Evolutionary conservation across 2,888 invertebrate species (phyloP), one percentile per base, ranked within the genome.

Genomic region (Entomobrya proxima): DNA sequence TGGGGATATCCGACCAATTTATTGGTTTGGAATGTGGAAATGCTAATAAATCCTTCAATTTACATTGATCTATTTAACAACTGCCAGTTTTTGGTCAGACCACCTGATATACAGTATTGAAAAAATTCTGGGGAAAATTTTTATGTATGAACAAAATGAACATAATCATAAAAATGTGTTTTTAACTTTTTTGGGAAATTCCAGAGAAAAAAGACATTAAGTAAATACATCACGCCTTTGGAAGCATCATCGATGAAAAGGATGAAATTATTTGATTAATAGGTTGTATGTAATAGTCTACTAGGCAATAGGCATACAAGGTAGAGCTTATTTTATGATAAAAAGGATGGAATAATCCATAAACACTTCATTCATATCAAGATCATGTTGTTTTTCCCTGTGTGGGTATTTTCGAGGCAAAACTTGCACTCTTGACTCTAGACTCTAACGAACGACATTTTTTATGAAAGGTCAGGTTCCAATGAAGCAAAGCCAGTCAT

Each of bases 161-260:
- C 21, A 5, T 52, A 24, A 6, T 27, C 13, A 27, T 27, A 18
- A 11, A n/a, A 55, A 55, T 55, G 24, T 55, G 55, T 55, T 55
- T 55, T 27, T 55, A 3, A 27, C 24, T 27, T 11, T 5, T 69
- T 74, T 74, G 15, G 74, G 74, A 74, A 72, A 74, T 27, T 47
- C 74, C 74, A 74, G 74, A 32, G 37, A 21, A 2, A 55, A 55
- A 67, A 67, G n/a, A n/a, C n/a, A n/a, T n/a, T n/a, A n/a, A n/a
- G 37, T 6, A 21, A 37, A 67, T 37, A 35, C 9, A 6, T 15
- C 64, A 64, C 35, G 35, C 35, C 11, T 35, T 7, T 7, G n/a
- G n/a, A n/a, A n/a, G 13, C 55, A 55, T 11, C 24, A 27, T 27
- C 2, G 11, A 18, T 9, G 7, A 7, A 18, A 50, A 50, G 4